Conservation (phyloP, 1,140 invertebrate genomes). For the Monomorium pharaonis region DNA sequence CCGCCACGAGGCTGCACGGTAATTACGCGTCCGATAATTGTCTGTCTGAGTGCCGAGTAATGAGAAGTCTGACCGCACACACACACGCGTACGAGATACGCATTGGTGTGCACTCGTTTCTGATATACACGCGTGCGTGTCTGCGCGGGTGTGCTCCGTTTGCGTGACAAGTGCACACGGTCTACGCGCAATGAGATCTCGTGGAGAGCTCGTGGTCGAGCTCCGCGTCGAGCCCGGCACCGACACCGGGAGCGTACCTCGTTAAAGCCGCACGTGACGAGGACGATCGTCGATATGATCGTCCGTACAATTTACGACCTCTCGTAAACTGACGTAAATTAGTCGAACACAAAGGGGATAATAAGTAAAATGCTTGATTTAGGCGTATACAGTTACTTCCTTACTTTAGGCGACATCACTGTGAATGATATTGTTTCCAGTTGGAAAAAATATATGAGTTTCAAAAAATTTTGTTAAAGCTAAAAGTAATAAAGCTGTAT, state of each 20-base stretch:
- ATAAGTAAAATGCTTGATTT: not conserved
- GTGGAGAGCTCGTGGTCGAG: conserved; percentile 43
- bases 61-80: conserved; percentile 10
- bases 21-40: conserved; percentile 31
- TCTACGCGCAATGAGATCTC: conserved; percentile 31
- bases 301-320: conserved; percentile 4
- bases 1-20: not conserved
- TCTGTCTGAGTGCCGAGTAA: conserved; percentile 16
- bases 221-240: conserved; percentile 15
- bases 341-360: not conserved
- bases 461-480: not conserved
- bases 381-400: not conserved
- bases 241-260: not conserved
- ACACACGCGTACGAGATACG: not conserved
- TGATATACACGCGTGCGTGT: not conserved
- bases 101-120: not conserved
- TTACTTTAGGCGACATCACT: not conserved
- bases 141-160: not conserved
- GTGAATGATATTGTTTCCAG: not conserved
- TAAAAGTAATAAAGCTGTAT: not conserved
- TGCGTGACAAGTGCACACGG: conserved; percentile 28
- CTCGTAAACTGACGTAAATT: conserved; percentile 1
- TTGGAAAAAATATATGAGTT: not conserved
- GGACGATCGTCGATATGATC: not conserved
- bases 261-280: conserved; percentile 22